Evolutionary conservation across 2,797 vertebrate genomes (phyloP).

Genomic region (Amblyraja radiata): DNA sequence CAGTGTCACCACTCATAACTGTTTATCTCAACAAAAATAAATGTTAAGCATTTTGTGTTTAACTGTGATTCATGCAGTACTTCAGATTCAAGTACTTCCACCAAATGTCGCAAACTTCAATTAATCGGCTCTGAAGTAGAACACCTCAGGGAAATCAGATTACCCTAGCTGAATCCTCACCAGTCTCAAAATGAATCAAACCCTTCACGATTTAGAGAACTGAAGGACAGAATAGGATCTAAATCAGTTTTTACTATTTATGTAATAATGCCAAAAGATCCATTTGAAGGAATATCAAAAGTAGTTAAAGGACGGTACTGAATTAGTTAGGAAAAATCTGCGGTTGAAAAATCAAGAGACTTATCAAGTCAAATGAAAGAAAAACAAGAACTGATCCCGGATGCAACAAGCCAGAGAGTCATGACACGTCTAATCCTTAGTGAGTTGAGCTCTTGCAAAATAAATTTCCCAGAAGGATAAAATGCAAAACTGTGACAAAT

Average conservation of each 20-base stretch:
- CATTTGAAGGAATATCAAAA: neutral
- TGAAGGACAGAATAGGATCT: too few relatives aligned
- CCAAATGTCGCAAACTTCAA: neutral
- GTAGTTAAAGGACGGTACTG: constrained; percentile 14
- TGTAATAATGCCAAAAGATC: neutral
- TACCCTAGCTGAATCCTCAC: neutral
- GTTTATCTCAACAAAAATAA: neutral
- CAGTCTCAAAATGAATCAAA: neutral
- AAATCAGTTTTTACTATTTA: neutral
- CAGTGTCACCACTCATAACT: neutral
- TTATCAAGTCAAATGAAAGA: neutral
- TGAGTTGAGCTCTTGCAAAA: neutral
- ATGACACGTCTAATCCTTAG: neutral
- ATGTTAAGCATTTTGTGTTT: neutral
- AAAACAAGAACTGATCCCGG: neutral
- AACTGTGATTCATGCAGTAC: neutral
- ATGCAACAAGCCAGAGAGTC: neutral
- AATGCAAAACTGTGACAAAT: neutral
- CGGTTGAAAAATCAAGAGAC: constrained; percentile 37
- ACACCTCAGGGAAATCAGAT: neutral
- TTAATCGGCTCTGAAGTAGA: neutral
- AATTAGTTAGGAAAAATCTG: neutral
- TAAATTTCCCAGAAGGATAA: neutral
- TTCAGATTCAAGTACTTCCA: neutral
- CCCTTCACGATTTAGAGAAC: too few relatives aligned